Evolutionary conservation across 2,797 vertebrate genomes (phyloP), one percentile per base, ranked within the genome.

Genomic region (Amphiprion clarkii): DNA sequence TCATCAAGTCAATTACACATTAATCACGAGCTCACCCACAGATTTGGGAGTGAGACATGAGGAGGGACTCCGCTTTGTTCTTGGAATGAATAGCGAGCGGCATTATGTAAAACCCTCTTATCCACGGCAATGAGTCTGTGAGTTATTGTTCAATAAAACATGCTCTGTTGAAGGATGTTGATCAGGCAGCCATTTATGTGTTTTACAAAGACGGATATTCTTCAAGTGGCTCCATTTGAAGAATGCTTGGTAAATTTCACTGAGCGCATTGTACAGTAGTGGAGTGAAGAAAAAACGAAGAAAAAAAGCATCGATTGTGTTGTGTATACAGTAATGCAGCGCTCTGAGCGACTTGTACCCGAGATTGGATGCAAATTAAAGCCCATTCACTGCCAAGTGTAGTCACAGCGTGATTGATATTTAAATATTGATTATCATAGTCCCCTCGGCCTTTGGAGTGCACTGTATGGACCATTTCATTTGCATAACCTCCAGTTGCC

Each of bases 1-100:
- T 94, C 90, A 94, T 94, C 92, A 93, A 94, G 91, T 93, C 93
- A 93, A 92, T 94, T 93, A 93, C 89, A 91, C 92, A 94, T 93
- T 93, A 92, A 93, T 95, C 93, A 94, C 69, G 31, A 88, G 84
- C 89, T 91, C 88, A 78, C 89, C 84, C 84, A 23, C 81, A 85
- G 87, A 92, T 91, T 91, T 83, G 42, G 76, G 67, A 87, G 84
- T 64, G 86, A 88, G 83, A 91, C 85, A 79, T 17, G 54, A 87
- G 87, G 86, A 87, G 90, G 88, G 87, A 81, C 79, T 81, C 64
- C 69, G 87, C 88, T 92, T 89, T 90, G 85, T 89, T 91, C 89
- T 77, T 51, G 82, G 75, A 87, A 71, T 87, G 87, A 89, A 90
- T 84, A 83, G 84, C 72, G 62, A 76, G 79, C 46, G 13, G 79